Evolutionary conservation across 2,113 vertebrate genomes (phyloP), one percentile per base, ranked within the genome.

Genomic region (Notechis scutatus): DNA sequence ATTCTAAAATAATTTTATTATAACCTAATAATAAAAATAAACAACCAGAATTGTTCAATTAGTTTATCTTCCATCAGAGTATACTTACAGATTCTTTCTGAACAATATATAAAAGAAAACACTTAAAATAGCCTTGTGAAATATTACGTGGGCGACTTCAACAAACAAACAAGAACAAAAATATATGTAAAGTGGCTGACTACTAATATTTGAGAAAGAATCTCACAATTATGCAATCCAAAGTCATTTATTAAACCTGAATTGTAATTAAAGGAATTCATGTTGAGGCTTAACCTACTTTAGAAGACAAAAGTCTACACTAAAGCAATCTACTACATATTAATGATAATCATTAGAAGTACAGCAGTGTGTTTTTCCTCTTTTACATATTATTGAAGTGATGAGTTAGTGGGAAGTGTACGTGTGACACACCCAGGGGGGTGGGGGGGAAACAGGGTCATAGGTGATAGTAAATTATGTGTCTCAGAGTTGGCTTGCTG

Each of bases 161-260:
- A 10, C 74, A 90, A 4, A 42, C 94, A 89, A 93, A 92, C 93
- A 45, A 64, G 69, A 61, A 92, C 18, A 34, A 89, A 81, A 81
- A 81, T 81, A 39, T 5, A 15, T 39, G 15, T 81, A 39, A 89
- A 93, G 1, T 29, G 91, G 95, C 95, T 92, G 69, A 94, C 87
- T 93, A 94, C 94, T 29, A 52, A 69, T 93, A 97, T 95, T 50
- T 95, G 94, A n/a, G 94, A 34, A 57, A 90, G 11, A 69, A 85
- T 90, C 93, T 69, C n/a, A 34, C 64, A 69, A 69, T 18, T 61
- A 93, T 96, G 50, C 26, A 26, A 45, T 34, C 1, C 92, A 94
- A 87, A 94, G 14, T 34, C 89, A 93, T 57, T 59, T 92, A 39
- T 69, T 92, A 55, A 26, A 94, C 90, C 45, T 95, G 55, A 95